These are phyloP conservation scores for Megaceryle maxima DNA, from an alignment of 2,113 vertebrate genomes.

Conservation along the genomic window DNA sequence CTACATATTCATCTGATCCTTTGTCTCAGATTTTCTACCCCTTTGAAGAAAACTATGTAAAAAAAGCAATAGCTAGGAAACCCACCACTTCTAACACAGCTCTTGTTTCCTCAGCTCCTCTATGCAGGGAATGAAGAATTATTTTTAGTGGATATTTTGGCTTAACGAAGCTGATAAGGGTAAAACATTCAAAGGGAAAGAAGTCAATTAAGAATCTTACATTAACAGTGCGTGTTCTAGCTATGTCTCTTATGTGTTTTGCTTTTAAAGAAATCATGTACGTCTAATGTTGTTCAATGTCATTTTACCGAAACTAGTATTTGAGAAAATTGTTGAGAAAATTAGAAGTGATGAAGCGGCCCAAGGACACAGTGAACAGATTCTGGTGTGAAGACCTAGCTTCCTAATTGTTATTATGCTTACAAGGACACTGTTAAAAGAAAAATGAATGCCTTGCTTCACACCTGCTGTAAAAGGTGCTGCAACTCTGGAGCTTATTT, in stretches of 20 bases:
- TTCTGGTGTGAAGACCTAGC: conserved; percentile 72
- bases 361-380: conserved; percentile 53
- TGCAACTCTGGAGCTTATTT: conserved; percentile 60
- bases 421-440: conserved; percentile 79
- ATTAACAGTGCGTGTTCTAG: neutral
- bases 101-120: neutral
- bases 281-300: conserved; percentile 28
- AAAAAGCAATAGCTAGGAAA: neutral
- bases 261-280: conserved; percentile 7
- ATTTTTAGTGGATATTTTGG: neutral
- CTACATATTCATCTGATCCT: neutral
- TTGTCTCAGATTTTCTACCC: neutral
- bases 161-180: neutral
- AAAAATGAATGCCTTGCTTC: conserved; percentile 76
- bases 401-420: conserved; percentile 82
- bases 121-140: neutral
- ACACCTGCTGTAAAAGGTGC: conserved; percentile 75
- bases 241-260: neutral
- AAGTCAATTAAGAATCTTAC: conserved; percentile 11
- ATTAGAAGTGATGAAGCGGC: conserved; percentile 73
- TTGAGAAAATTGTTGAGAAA: conserved; percentile 66
- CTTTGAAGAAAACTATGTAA: neutral
- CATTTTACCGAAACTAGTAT: conserved; percentile 49
- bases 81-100: neutral
- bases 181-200: neutral